Base-by-base conservation (phyloP, 2,797 vertebrate genomes). In the Epinephelus coioides region DNA sequence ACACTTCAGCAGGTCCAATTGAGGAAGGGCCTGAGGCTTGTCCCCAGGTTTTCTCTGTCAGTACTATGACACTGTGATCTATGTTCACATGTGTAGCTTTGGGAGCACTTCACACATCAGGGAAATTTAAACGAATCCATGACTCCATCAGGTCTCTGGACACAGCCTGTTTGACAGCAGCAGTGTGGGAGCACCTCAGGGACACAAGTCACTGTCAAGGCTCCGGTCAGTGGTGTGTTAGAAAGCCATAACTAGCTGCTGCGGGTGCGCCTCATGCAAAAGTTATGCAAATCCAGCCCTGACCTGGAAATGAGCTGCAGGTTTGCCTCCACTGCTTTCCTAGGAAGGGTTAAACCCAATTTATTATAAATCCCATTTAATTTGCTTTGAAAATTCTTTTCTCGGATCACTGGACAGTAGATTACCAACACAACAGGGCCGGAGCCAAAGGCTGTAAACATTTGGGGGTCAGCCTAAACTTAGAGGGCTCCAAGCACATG, bases 191-290 rank as follows among this genome's bases (percentile, higher is more conserved):
- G 66, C 60, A 56, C 40, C 12, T 56, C 62, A 73, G 65, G 56
- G 6, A 71, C 68, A 9, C 6, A 50, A 34, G 50, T 56, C 57
- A 21, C 62, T n/a, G 38, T 76, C 4, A 21, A 54, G 40, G 56
- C 73, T 27, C 63, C 1, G 5, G 71, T 78, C 73, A 21, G 50
- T 61, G 83, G 81, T 87, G 78, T 73, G 71, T 67, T 72, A 64
- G 71, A 69, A 79, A 82, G 68, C 75, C 84, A 82, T 53, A 84
- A 74, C 70, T 90, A 78, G 88, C 90, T 84, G 87, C 73, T 89
- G 78, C 30, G 34, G 84, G 19, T 18, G 64, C 66, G 1, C 75
- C 78, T 79, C 83, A 93, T 93, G 91, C 90, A 94, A 93, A 94
- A 0, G 3, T 17, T 54, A 94, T 93, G 91, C 91, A 94, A 94